Conservation (phyloP, 2,113 vertebrate species). For the Ailurus styani region DNA sequence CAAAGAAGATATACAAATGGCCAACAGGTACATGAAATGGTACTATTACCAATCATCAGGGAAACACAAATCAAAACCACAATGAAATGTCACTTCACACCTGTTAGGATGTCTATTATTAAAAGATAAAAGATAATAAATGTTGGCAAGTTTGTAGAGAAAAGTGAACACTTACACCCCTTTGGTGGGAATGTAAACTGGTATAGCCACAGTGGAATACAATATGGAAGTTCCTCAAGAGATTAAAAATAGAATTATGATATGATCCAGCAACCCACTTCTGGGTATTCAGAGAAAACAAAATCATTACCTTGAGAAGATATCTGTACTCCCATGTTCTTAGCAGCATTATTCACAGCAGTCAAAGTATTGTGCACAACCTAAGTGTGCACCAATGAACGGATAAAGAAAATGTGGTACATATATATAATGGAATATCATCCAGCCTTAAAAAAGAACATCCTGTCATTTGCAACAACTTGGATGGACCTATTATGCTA, state of each 20-base stretch:
- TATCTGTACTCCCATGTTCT: neutral
- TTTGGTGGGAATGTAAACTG: neutral
- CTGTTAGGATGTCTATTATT: neutral
- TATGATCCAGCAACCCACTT: neutral
- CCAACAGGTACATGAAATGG: neutral
- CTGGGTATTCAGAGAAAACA: neutral
- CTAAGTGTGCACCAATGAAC: neutral
- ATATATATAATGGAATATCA: neutral
- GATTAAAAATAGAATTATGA: neutral
- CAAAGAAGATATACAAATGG: neutral
- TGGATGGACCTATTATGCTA: neutral
- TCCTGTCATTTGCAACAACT: neutral
- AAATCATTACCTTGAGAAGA: neutral
- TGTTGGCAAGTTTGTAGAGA: neutral
- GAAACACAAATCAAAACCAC: neutral
- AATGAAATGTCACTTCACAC: neutral
- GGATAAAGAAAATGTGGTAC: neutral
- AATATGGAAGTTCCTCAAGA: neutral
- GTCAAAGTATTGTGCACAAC: neutral
- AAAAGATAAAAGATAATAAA: neutral
- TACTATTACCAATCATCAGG: neutral
- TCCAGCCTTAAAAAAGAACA: neutral
- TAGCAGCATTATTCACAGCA: neutral
- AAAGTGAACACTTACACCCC: neutral
- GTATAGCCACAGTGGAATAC: neutral